Evolutionary conservation across 2,888 invertebrate species (phyloP), one percentile per base, ranked within the genome.

Genomic region (Caenorhabditis sp.): DNA sequence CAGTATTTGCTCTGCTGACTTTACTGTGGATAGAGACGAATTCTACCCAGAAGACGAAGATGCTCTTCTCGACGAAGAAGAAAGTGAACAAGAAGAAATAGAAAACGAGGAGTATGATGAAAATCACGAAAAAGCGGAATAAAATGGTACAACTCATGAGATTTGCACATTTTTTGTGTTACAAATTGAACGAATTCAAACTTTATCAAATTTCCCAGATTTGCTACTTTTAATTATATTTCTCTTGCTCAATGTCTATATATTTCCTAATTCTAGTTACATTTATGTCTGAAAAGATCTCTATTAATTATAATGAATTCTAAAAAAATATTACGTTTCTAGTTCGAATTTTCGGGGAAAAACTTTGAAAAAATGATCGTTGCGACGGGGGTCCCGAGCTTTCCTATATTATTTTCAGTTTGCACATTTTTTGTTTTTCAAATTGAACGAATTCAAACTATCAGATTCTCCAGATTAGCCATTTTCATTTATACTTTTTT

Each of bases 1-100:
- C 75, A 81, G 81, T 49, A 81, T 96, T 76, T 97, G 95, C 89
- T 97, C 97, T 88, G 93, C 95, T 62, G 97, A 97, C 88, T 94
- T 97, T 84, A 77, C 84, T 14, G 85, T 86, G 6, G 87, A 87
- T 49, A 72, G 86, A 12, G 84, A 87, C 23, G 87, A 88, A 58
- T 79, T 87, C 62, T 87, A 85, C 62, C 82, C 83, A 17, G 86
- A 84, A 6, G 84, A 82, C 19, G 80, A 81, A 17, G 77, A 72
- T 1, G 58, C 65, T 4, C n/a, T 64, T 24, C n/a, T 66, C 24
- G 80, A 81, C 10, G 76, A 73, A 3, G 73, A 74, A 21, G 73
- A 65, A 10, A 31, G 31, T 10, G 68, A 58, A 12, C 65, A 66
- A 2, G 77, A 77, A 19, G 53, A 55, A 0, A 62, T 66, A 10